Evolutionary conservation across 2,113 vertebrate species (phyloP).

Genomic region (Forbesichthys agassizii): DNA sequence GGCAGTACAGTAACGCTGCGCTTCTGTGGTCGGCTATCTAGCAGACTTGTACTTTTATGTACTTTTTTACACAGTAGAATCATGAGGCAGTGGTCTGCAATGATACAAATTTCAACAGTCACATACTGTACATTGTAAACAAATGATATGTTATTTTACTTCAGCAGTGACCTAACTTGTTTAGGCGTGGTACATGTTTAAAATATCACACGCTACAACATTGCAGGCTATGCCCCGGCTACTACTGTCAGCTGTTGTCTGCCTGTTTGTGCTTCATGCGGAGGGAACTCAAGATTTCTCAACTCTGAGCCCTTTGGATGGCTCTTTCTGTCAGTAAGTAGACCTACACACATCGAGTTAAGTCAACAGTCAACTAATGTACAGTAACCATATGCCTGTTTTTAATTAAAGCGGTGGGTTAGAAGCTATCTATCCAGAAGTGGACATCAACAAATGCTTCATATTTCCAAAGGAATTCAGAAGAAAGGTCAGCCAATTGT

Average conservation of each 20-base stretch:
- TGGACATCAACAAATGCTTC: constrained; percentile 58
- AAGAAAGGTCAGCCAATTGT: constrained; percentile 66
- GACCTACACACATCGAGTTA: background rate
- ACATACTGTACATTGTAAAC: background rate
- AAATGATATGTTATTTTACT: too few species aligned
- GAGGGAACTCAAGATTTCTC: background rate
- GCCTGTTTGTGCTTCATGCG: constrained; percentile 1
- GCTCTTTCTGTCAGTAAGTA: constrained; percentile 52
- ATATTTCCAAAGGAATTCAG: constrained; percentile 54
- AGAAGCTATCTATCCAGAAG: constrained; percentile 62
- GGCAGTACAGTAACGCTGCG: constrained; percentile 1
- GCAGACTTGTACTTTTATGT: background rate
- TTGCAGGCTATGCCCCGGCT: constrained; percentile 1
- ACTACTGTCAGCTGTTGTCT: constrained; percentile 8
- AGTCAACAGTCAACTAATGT: background rate
- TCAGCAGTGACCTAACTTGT: background rate
- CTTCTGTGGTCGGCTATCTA: too few species aligned
- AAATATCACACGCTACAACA: background rate
- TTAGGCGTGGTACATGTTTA: background rate
- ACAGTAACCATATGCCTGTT: constrained; percentile 1
- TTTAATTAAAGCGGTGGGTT: constrained; percentile 63
- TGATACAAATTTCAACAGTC: too few species aligned
- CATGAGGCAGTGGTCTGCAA: too few species aligned
- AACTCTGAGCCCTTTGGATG: constrained; percentile 26
- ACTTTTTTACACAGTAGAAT: too few species aligned